Conservation (phyloP, 2,113 vertebrate genomes). For the Merops nubicus region DNA sequence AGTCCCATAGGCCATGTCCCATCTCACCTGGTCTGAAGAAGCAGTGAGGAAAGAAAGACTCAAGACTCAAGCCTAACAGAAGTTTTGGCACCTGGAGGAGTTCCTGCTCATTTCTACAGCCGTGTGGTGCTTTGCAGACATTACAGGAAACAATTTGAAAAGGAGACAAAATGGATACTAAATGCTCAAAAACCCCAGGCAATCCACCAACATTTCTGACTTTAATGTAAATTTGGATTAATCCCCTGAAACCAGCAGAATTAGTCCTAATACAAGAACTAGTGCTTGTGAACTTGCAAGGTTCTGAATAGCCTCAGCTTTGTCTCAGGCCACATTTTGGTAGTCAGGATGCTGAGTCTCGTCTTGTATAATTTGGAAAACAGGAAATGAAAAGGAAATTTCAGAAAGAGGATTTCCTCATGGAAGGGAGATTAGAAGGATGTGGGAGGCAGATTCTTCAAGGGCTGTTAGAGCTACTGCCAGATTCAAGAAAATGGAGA, state of each 20-base stretch:
- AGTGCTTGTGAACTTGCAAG: not conserved
- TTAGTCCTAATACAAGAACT: not conserved
- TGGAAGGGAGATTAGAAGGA: constrained; percentile 37
- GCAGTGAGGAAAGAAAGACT: not conserved
- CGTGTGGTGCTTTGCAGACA: not conserved
- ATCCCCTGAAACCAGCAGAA: not conserved
- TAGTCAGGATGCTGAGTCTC: not conserved
- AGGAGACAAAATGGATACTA: not conserved
- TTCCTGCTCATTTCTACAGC: not conserved
- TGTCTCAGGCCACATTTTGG: not conserved
- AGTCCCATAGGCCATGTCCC: not conserved
- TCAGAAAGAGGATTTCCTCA: constrained; percentile 56
- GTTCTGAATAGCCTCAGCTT: not conserved
- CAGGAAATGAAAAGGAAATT: constrained; percentile 61
- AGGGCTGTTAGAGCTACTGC: not conserved
- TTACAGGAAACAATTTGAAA: not conserved
- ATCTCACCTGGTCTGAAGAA: not conserved
- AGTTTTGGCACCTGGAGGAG: not conserved
- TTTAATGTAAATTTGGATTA: not conserved
- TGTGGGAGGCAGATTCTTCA: not conserved
- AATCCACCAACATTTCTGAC: not conserved
- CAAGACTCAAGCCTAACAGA: not conserved
- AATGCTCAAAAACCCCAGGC: not conserved
- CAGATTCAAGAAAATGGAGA: not conserved
- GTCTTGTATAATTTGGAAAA: constrained; percentile 1